phyloP scores from a whole-genome alignment of 2,797 vertebrate species.

The Phalloptychus januarius region DNA sequence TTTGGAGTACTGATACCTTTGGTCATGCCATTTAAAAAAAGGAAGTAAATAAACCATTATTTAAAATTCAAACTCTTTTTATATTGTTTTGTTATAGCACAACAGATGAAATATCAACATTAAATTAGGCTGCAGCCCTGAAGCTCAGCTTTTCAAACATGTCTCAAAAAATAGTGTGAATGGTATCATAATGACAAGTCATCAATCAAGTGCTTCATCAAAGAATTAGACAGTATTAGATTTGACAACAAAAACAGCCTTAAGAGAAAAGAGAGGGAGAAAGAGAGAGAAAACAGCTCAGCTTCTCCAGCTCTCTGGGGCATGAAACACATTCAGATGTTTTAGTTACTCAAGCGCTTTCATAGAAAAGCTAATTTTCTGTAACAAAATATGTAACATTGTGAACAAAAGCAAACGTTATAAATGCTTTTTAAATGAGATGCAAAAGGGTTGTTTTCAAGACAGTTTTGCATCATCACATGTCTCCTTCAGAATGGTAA shows the following conservation, averaged over 20 bases:
- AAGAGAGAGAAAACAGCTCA: constrained; percentile 5
- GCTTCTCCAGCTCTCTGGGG: constrained; percentile 11
- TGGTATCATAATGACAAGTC: constrained; percentile 33
- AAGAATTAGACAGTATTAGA: constrained; percentile 24
- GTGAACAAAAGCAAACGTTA: not conserved
- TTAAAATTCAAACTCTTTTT: not conserved
- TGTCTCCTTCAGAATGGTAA: not conserved
- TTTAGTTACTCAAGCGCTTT: not conserved
- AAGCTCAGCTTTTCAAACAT: not conserved
- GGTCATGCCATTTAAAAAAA: not conserved
- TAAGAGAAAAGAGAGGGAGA: constrained; percentile 4
- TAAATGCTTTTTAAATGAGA: not conserved
- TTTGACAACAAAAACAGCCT: constrained; percentile 38
- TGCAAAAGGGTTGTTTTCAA: not conserved
- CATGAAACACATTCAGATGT: not conserved
- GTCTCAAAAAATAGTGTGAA: constrained; percentile 5
- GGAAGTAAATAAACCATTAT: not conserved
- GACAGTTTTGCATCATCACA: not conserved
- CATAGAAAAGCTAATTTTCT: not conserved
- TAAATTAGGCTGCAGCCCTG: not conserved
- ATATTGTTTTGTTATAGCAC: not conserved
- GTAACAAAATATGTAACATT: not conserved
- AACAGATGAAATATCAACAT: not conserved
- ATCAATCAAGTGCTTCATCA: constrained; percentile 26
- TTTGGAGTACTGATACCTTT: not conserved